A percentile compares a stretch with the other conserved stretches of the same genome.
phyloP scores from a whole-genome alignment of 2,113 vertebrate species.

The Xyrauchen texanus region DNA sequence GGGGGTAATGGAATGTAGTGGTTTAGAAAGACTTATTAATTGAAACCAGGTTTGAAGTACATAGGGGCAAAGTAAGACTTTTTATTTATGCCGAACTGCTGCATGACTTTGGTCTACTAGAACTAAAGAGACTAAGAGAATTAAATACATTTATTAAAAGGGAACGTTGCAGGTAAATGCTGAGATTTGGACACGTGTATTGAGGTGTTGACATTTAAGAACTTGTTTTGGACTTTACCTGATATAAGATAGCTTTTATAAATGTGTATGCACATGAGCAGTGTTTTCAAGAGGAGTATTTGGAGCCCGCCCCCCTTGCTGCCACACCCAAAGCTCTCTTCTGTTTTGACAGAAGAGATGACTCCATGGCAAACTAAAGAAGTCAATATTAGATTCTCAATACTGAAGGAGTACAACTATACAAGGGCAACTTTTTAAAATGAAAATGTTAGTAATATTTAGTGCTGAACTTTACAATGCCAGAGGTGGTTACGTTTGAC shows the following conservation, averaged over 20 bases:
- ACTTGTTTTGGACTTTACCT: background rate
- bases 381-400: too few species aligned
- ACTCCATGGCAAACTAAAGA: background rate
- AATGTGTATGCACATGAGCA: background rate
- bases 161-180: background rate
- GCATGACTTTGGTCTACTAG: background rate
- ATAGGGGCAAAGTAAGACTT: slow-evolving; percentile 57
- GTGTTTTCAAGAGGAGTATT: slow-evolving; percentile 42
- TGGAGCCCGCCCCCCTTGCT: slow-evolving; percentile 55
- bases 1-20: slow-evolving; percentile 82
- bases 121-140: too few species aligned
- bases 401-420: too few species aligned
- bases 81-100: slow-evolving; percentile 44
- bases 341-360: slow-evolving; percentile 17
- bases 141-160: background rate
- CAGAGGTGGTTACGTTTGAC: too few species aligned
- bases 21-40: slow-evolving; percentile 84
- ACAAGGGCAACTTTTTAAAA: too few species aligned
- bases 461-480: too few species aligned
- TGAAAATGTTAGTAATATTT: too few species aligned
- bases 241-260: background rate
- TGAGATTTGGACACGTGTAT: background rate
- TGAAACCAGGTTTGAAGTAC: slow-evolving; percentile 79
- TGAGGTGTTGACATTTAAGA: background rate
- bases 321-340: slow-evolving; percentile 73